Evolutionary conservation across 2,797 vertebrate genomes (phyloP), one percentile per base, ranked within the genome.

Genomic region (Sebastes vulpes): DNA sequence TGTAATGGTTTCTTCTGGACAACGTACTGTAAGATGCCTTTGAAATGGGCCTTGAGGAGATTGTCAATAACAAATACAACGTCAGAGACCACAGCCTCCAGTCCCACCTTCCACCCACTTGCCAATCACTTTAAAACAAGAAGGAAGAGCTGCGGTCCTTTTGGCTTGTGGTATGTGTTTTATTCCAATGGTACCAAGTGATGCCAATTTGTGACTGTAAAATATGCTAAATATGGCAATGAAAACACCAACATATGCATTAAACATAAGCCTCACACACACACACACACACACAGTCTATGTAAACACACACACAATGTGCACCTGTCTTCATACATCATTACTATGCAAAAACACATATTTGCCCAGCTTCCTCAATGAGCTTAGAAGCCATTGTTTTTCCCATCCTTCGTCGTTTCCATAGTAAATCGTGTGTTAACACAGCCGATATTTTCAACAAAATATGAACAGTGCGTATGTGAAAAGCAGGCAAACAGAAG

Each of bases 291-390:
- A 31, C 29, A 31, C 64, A n/a, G 18, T 20, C 18, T 32, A 72
- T 53, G 84, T 79, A 87, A 74, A 38, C 35, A 78, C 20, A 32
- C 84, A 91, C 56, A 79, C 7, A 50, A 14, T n/a, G 18, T 86
- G 83, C 92, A 94, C 91, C 93, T 93, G 91, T 81, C 82, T 82
- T 84, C 67, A 54, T 73, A 74, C 68, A 90, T 82, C 83, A 92
- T 84, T 82, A 81, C 82, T 72, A 88, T 87, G 83, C 81, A 89
- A 91, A 94, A 91, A 83, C 83, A 87, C 76, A 87, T 79, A 86
- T 92, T 90, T 92, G 79, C 63, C 42, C 76, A 80, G 86, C 81
- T 86, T 85, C 79, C 67, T 86, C 61, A 38, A 32, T 56, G 56
- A 84, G 72, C 72, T 72, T 7, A 23, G 77, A 76, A 58, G 75